Evolutionary conservation across 2,797 vertebrate species (phyloP).

Genomic region (Sebastiscus tertius): DNA sequence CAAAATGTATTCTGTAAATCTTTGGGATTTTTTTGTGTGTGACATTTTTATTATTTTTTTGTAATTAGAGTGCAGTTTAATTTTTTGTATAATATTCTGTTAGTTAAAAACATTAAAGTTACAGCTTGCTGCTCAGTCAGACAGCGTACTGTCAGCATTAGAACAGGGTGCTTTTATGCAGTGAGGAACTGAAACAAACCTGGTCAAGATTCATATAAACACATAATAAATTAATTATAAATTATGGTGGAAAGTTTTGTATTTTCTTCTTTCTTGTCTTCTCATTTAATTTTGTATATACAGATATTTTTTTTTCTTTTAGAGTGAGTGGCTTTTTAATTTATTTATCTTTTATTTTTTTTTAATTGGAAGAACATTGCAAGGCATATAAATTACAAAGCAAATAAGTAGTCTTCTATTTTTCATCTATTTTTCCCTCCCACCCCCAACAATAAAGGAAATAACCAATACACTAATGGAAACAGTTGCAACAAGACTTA

Average conservation of each 20-base stretch:
- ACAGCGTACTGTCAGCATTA: not conserved
- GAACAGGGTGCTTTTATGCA: not conserved
- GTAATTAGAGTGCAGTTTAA: not conserved
- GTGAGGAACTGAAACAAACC: not conserved
- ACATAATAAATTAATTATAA: not conserved
- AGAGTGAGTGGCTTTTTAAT: not conserved
- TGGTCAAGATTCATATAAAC: not conserved
- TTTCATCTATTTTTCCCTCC: no score
- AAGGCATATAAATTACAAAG: no score
- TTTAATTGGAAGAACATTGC: no score
- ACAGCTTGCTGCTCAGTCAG: not conserved
- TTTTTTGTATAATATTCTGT: not conserved
- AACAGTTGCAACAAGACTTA: no score
- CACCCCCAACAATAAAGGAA: no score
- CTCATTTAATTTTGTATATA: no score
- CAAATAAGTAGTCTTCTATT: no score
- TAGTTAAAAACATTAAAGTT: not conserved
- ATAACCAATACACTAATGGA: no score
- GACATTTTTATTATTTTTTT: not conserved
- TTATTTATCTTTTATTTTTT: no score
- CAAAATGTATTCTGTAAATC: not conserved
- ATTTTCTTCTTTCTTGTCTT: not conserved
- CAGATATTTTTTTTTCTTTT: no score
- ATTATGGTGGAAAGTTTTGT: not conserved
- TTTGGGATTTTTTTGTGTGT: not conserved